Evolutionary conservation across 2,888 invertebrate genomes (phyloP).

Genomic region (Ochropleura leucogaster): DNA sequence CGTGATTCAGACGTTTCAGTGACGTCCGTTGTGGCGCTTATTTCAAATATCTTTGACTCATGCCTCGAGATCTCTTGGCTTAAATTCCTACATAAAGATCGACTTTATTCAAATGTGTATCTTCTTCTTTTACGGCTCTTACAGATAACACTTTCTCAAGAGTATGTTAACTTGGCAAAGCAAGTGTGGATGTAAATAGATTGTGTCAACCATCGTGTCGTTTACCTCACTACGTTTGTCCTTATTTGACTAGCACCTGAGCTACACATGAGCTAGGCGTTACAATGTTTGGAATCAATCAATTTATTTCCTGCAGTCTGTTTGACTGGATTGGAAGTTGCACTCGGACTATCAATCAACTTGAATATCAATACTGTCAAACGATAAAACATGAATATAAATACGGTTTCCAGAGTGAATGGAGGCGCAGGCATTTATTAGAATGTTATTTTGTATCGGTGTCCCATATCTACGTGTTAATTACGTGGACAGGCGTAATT

Average conservation of each 20-base stretch:
- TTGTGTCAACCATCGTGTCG: slow-evolving; percentile 4
- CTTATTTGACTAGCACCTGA: slow-evolving; percentile 20
- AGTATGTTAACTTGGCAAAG: slow-evolving; percentile 4
- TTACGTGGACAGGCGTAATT: slow-evolving; percentile 44
- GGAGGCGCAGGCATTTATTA: background rate
- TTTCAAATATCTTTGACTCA: slow-evolving; percentile 52
- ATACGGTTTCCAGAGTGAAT: background rate
- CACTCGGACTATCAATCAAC: slow-evolving; percentile 31
- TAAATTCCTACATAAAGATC: slow-evolving; percentile 33
- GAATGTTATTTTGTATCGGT: slow-evolving; percentile 9
- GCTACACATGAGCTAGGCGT: slow-evolving; percentile 10
- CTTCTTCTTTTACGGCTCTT: slow-evolving; percentile 24
- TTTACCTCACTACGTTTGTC: slow-evolving; percentile 2
- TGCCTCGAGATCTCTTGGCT: slow-evolving; percentile 37
- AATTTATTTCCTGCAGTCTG: slow-evolving; percentile 28
- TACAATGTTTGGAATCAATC: slow-evolving; percentile 27
- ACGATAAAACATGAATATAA: slow-evolving; percentile 6
- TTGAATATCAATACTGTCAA: slow-evolving; percentile 24
- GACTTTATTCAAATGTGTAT: slow-evolving; percentile 28
- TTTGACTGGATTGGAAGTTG: slow-evolving; percentile 9
- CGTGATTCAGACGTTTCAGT: slow-evolving; percentile 53
- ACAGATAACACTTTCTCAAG: background rate
- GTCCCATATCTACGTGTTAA: slow-evolving; percentile 35
- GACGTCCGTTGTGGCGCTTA: slow-evolving; percentile 52
- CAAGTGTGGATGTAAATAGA: slow-evolving; percentile 2